phyloP scores from a whole-genome alignment of 2,797 vertebrate genomes.

The Avahi laniger region DNA sequence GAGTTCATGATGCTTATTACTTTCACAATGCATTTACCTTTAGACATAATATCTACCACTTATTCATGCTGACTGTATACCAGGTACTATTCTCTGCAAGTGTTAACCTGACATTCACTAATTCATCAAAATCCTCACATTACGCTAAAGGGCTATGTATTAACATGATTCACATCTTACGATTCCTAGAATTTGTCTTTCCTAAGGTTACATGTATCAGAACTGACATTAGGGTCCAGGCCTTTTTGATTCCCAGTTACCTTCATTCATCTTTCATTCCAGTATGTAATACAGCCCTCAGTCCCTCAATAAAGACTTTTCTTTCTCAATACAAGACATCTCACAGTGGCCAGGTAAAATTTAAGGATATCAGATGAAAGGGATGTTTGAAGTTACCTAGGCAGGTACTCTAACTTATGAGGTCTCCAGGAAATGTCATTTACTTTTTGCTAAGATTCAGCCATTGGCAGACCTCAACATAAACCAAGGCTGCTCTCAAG shows the following conservation, averaged over 20 bases:
- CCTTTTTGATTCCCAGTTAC: not conserved
- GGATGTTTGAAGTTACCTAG: not conserved
- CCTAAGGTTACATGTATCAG: not conserved
- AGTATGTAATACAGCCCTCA: not conserved
- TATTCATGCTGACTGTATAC: not conserved
- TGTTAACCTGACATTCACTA: not conserved
- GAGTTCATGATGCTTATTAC: not conserved
- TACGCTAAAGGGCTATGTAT: not conserved
- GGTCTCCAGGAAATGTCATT: not conserved
- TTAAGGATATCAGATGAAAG: not conserved
- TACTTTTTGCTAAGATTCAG: not conserved
- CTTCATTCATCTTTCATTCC: not conserved
- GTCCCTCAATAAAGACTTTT: not conserved
- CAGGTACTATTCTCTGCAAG: not conserved
- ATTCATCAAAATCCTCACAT: not conserved
- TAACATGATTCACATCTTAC: not conserved
- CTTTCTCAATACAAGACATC: not conserved
- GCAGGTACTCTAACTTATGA: not conserved
- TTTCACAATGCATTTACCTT: not conserved
- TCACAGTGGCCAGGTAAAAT: too few species aligned
- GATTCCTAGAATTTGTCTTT: not conserved
- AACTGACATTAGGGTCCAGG: not conserved
- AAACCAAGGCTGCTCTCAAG: not conserved
- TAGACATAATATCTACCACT: not conserved
- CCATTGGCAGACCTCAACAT: not conserved